Percentiles rank a stretch among this genome's conserved stretches.
These are phyloP conservation scores for Drosophila leonis DNA, from an alignment of 2,888 invertebrate genomes.

Conservation along the genomic window DNA sequence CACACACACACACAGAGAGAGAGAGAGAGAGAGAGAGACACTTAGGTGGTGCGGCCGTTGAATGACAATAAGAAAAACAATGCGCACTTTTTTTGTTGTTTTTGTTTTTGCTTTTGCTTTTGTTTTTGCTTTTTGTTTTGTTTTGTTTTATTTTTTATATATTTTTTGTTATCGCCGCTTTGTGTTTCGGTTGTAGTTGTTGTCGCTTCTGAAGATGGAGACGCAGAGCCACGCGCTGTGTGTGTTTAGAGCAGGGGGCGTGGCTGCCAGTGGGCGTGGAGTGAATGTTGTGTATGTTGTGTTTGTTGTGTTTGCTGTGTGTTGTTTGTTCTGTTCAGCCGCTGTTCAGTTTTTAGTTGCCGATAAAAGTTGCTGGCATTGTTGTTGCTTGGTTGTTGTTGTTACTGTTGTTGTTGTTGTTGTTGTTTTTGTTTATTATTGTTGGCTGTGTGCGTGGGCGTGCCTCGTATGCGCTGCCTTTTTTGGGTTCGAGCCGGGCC, in stretches of 20 bases:
- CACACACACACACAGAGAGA: conserved; percentile 6
- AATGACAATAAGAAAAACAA: conserved; percentile 65
- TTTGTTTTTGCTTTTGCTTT: conserved; percentile 8
- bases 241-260: not conserved
- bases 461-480: conserved; percentile 19
- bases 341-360: conserved; percentile 59
- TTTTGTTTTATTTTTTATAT: not conserved
- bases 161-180: conserved; percentile 54
- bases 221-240: conserved; percentile 21
- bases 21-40: not conserved
- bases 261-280: not conserved
- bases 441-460: conserved; percentile 22
- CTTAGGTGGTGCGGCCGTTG: conserved; percentile 25
- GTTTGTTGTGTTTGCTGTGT: not conserved
- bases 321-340: conserved; percentile 21
- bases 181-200: conserved; percentile 25
- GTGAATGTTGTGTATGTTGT: not conserved
- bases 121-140: not conserved
- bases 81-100: conserved; percentile 52
- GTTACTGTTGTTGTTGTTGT: conserved; percentile 3
- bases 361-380: conserved; percentile 48
- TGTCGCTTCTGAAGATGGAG: conserved; percentile 6
- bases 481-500: conserved; percentile 20
- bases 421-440: conserved; percentile 1
- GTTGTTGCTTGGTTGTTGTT: not conserved